Conservation (phyloP, 2,888 invertebrate species). For the Psylliodes chrysocephalus region DNA sequence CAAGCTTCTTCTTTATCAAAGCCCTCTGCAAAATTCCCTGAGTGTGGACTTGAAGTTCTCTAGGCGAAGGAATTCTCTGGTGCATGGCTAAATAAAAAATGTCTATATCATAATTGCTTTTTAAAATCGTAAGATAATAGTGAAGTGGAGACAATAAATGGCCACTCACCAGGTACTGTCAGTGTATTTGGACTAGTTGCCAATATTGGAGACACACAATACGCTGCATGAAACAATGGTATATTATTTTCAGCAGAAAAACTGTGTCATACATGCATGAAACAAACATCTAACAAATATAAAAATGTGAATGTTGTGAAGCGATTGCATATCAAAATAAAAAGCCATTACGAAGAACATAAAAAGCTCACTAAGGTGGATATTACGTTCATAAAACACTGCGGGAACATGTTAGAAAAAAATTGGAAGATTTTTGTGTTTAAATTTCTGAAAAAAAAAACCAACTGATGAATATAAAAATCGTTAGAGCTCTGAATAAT, state of each 20-base stretch:
- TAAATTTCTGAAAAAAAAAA: too few species aligned
- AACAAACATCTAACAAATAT: constrained; percentile 26
- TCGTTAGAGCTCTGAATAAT: too few species aligned
- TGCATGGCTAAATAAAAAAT: constrained; percentile 68
- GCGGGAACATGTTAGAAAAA: too few species aligned
- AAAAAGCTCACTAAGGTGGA: constrained; percentile 11
- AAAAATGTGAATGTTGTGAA: constrained; percentile 31
- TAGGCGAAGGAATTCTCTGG: constrained; percentile 82
- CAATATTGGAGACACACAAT: constrained; percentile 76
- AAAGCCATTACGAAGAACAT: constrained; percentile 18
- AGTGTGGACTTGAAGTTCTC: constrained; percentile 85
- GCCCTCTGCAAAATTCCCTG: constrained; percentile 89
- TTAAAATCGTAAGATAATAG: not conserved
- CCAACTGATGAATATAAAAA: too few species aligned
- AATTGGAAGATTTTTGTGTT: too few species aligned
- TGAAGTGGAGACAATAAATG: constrained; percentile 20
- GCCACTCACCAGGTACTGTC: constrained; percentile 72
- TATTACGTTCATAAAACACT: not conserved
- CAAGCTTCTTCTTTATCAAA: constrained; percentile 87
- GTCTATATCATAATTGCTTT: not conserved
- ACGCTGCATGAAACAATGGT: constrained; percentile 73
- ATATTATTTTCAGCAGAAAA: constrained; percentile 9
- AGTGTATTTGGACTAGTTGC: constrained; percentile 75
- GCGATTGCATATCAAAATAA: constrained; percentile 28
- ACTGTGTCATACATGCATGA: constrained; percentile 13